phyloP scores from a whole-genome alignment of 2,888 invertebrate genomes.

The Acanthococcus lagerstroemiae region DNA sequence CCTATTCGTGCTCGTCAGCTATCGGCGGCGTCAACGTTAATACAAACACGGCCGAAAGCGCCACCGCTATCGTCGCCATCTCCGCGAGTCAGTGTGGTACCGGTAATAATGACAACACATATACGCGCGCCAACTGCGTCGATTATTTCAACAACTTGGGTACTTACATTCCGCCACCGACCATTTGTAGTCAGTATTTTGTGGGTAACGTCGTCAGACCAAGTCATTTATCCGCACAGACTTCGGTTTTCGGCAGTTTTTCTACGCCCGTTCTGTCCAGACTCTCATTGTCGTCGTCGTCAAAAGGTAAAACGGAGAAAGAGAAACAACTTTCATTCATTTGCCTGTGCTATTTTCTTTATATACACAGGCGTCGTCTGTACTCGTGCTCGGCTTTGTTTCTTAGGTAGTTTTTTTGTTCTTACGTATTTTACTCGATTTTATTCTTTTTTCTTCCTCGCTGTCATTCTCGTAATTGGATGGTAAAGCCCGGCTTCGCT shows the following conservation, averaged over 20 bases:
- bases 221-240: background rate
- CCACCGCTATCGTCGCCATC: no score
- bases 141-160: conserved; percentile 13
- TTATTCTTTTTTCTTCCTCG: background rate
- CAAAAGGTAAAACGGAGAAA: conserved; percentile 9
- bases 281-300: conserved; percentile 1
- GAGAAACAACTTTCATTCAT: no score
- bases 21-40: no score
- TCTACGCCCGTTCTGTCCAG: conserved; percentile 16
- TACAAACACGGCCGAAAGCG: no score
- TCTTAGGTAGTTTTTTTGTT: background rate
- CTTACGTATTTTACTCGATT: background rate
- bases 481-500: no score
- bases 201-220: conserved; percentile 19
- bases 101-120: no score
- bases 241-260: conserved; percentile 8
- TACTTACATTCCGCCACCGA: conserved; percentile 16
- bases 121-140: no score
- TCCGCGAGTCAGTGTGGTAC: no score
- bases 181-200: conserved; percentile 23
- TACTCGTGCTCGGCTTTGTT: background rate
- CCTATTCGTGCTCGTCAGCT: no score
- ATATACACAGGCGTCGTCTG: no score
- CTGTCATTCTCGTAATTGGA: background rate
- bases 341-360: no score